A percentile compares a stretch with the other conserved stretches of the same genome.
These are phyloP conservation scores for Potamilus streckersoni DNA, from an alignment of 1,140 invertebrate species.

Conservation along the genomic window DNA sequence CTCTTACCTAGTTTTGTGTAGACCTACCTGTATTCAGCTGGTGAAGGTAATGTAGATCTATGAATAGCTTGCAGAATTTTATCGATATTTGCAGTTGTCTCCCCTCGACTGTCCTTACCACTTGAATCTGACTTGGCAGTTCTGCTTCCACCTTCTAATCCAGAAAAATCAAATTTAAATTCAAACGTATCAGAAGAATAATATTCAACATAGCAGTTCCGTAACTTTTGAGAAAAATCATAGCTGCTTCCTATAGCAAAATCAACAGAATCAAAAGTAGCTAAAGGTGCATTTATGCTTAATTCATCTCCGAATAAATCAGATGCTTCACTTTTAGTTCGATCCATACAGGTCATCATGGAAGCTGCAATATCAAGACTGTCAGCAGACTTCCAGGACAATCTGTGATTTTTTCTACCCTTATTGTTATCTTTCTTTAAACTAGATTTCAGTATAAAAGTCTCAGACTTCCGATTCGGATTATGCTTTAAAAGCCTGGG, in stretches of 20 bases:
- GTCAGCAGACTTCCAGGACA: conserved; percentile 52
- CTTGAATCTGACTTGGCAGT: conserved; percentile 21
- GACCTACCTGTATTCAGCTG: neutral
- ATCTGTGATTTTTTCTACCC: conserved; percentile 30
- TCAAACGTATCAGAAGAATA: conserved; percentile 47
- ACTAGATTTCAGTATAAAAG: conserved; percentile 44
- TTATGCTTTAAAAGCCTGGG: conserved; percentile 28
- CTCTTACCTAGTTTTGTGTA: no score
- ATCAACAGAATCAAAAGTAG: conserved; percentile 51
- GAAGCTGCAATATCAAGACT: conserved; percentile 45
- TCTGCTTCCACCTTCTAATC: conserved; percentile 39
- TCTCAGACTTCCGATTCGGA: conserved; percentile 40
- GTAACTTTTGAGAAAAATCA: conserved; percentile 30
- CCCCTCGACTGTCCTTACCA: conserved; percentile 15
- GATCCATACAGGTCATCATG: conserved; percentile 41
- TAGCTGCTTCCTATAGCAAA: conserved; percentile 41
- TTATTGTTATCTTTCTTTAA: conserved; percentile 36
- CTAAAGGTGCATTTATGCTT: conserved; percentile 46
- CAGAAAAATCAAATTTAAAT: conserved; percentile 57
- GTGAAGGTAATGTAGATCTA: conserved; percentile 4
- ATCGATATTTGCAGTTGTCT: conserved; percentile 25
- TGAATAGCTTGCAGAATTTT: conserved; percentile 24
- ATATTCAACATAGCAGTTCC: conserved; percentile 28
- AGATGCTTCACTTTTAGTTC: conserved; percentile 44
- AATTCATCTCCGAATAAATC: conserved; percentile 44